phyloP scores from a whole-genome alignment of 2,888 invertebrate species.

The Odontocerum albicorne region DNA sequence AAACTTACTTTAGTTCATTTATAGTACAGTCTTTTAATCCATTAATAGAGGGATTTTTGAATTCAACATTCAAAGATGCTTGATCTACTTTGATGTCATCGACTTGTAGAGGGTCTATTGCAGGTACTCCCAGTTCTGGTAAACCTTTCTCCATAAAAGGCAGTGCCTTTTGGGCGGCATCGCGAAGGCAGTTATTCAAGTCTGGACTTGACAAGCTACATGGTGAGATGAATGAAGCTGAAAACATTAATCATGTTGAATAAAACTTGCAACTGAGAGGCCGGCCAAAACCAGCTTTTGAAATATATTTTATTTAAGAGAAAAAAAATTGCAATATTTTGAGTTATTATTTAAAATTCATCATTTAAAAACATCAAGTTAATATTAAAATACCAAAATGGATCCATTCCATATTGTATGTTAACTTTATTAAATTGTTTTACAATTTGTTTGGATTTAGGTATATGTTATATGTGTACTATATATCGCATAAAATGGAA shows the following conservation, averaged over 20 bases:
- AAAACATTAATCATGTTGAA: slow-evolving; percentile 12
- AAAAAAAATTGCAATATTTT: too few species aligned
- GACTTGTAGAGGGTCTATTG: slow-evolving; percentile 27
- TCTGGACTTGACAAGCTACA: slow-evolving; percentile 24
- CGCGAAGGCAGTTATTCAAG: slow-evolving; percentile 14
- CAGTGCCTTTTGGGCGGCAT: slow-evolving; percentile 20
- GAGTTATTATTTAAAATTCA: too few species aligned
- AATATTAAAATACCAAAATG: too few species aligned
- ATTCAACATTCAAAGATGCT: slow-evolving; percentile 23
- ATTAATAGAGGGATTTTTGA: slow-evolving; percentile 16
- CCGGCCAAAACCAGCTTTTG: too few species aligned
- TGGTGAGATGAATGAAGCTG: slow-evolving; percentile 25
- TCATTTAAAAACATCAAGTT: too few species aligned
- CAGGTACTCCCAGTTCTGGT: slow-evolving; percentile 20
- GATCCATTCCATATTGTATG: too few species aligned
- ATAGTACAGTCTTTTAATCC: slow-evolving; percentile 27
- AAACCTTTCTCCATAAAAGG: slow-evolving; percentile 22
- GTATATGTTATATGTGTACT: too few species aligned
- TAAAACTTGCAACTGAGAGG: too few species aligned
- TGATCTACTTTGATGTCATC: slow-evolving; percentile 25
- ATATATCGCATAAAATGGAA: too few species aligned
- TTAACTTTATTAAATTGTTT: too few species aligned
- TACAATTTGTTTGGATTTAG: too few species aligned
- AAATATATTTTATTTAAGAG: too few species aligned
- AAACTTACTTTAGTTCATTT: slow-evolving; percentile 28